phyloP scores from a whole-genome alignment of 1,140 invertebrate genomes.

The Battus philenor region DNA sequence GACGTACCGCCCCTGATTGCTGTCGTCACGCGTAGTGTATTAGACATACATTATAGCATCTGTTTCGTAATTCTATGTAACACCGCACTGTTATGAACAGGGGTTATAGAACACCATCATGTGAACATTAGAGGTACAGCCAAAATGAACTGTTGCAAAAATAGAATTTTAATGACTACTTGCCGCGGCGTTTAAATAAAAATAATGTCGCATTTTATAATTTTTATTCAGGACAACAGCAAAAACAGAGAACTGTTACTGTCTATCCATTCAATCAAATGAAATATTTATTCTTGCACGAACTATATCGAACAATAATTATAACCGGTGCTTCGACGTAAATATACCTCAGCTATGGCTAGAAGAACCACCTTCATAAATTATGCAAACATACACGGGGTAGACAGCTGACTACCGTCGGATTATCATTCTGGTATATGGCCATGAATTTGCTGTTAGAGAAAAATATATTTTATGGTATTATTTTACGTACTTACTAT shows the following conservation, averaged over 20 bases:
- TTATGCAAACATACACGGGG: slow-evolving; percentile 32
- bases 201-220: background rate
- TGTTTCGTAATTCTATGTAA: no score
- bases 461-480: no score
- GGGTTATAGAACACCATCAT: no score
- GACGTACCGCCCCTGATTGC: no score
- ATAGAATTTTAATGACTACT: no score
- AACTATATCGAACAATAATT: slow-evolving; percentile 14
- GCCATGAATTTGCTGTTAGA: slow-evolving; percentile 7
- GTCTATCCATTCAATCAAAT: background rate
- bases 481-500: no score
- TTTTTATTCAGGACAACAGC: background rate
- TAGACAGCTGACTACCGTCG: slow-evolving; percentile 8
- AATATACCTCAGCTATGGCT: slow-evolving; percentile 10
- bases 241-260: slow-evolving; percentile 6
- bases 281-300: slow-evolving; percentile 13
- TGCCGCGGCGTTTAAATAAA: background rate
- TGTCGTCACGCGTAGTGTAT: no score
- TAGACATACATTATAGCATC: no score
- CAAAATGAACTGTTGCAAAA: no score
- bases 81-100: no score
- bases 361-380: slow-evolving; percentile 28
- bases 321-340: slow-evolving; percentile 11
- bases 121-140: no score
- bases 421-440: slow-evolving; percentile 2